Evolutionary conservation across 2,888 invertebrate genomes (phyloP).

Genomic region (Perithous albicinctus): DNA sequence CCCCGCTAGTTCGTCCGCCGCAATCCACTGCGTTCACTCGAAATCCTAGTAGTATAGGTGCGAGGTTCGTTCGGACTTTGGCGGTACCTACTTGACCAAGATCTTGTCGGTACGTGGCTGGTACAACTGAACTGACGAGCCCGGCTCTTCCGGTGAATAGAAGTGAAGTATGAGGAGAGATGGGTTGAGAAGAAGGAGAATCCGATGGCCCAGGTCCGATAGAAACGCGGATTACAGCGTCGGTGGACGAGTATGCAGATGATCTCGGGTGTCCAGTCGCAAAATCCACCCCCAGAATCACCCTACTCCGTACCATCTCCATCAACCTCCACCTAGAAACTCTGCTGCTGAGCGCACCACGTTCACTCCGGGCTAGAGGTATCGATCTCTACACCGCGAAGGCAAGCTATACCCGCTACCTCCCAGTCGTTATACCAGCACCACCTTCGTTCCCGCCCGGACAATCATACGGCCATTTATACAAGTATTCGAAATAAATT

Average conservation of each 20-base stretch:
- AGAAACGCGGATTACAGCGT: conserved; percentile 62
- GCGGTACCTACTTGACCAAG: conserved; percentile 36
- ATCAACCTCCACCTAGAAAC: conserved; percentile 52
- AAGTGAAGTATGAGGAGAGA: conserved; percentile 27
- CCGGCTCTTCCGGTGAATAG: conserved; percentile 32
- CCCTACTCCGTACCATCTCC: conserved; percentile 59
- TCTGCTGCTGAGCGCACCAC: conserved; percentile 39
- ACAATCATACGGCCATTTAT: conserved; percentile 18
- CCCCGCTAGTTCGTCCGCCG: conserved; percentile 11
- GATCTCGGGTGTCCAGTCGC: conserved; percentile 61
- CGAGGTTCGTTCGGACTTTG: conserved; percentile 32
- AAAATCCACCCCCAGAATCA: conserved; percentile 27
- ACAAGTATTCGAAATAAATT: conserved; percentile 26
- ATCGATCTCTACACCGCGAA: conserved; percentile 58
- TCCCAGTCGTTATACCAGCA: conserved; percentile 62
- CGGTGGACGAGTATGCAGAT: conserved; percentile 67
- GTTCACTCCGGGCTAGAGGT: conserved; percentile 33
- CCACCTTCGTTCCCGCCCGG: conserved; percentile 59
- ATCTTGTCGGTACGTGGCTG: conserved; percentile 38
- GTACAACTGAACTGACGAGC: conserved; percentile 16
- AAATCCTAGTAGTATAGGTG: conserved; percentile 12
- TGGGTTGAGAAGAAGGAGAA: conserved; percentile 12
- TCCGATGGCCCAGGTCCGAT: conserved; percentile 37
- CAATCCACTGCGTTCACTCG: conserved; percentile 10
- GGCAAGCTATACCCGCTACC: conserved; percentile 57